Evolutionary conservation across 2,888 invertebrate genomes (phyloP).

Genomic region (Melieria picta): DNA sequence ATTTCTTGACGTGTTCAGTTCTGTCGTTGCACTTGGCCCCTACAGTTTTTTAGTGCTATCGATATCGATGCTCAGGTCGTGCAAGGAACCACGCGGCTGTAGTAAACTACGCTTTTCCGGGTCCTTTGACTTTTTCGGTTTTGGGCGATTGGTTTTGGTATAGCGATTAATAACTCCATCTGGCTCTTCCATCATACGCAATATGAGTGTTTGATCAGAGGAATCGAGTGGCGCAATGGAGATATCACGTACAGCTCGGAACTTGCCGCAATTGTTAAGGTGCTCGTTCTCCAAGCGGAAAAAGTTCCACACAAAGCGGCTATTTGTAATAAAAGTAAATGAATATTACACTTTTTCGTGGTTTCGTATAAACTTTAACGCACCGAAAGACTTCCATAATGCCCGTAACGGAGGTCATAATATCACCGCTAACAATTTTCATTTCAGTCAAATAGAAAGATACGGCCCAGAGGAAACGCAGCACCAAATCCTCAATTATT

Average conservation of each 20-base stretch:
- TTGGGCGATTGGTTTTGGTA: slow-evolving; percentile 71
- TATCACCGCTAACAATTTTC: slow-evolving; percentile 77
- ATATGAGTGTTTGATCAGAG: slow-evolving; percentile 88
- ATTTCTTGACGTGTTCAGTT: no score
- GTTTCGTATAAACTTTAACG: slow-evolving; percentile 35
- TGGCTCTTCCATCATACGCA: slow-evolving; percentile 95
- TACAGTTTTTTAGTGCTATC: slow-evolving; percentile 62
- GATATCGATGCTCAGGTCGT: slow-evolving; percentile 61
- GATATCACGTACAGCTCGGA: slow-evolving; percentile 97
- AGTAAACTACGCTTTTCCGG: slow-evolving; percentile 70
- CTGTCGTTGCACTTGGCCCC: slow-evolving; percentile 4
- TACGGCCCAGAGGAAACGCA: slow-evolving; percentile 93
- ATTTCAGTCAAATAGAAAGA: slow-evolving; percentile 87
- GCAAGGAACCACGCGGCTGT: slow-evolving; percentile 64
- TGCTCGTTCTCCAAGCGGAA: slow-evolving; percentile 99
- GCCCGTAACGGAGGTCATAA: slow-evolving; percentile 85
- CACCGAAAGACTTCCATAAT: slow-evolving; percentile 91
- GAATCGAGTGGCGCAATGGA: slow-evolving; percentile 94
- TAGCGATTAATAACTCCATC: slow-evolving; percentile 84
- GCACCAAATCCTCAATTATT: slow-evolving; percentile 91
- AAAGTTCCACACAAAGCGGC: slow-evolving; percentile 97
- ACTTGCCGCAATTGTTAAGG: slow-evolving; percentile 98
- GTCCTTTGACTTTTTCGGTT: slow-evolving; percentile 71
- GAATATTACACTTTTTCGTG: background rate
- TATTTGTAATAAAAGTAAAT: background rate